Base-by-base conservation (phyloP, 2,113 vertebrate genomes). In the Odontophorus gujanensis region DNA sequence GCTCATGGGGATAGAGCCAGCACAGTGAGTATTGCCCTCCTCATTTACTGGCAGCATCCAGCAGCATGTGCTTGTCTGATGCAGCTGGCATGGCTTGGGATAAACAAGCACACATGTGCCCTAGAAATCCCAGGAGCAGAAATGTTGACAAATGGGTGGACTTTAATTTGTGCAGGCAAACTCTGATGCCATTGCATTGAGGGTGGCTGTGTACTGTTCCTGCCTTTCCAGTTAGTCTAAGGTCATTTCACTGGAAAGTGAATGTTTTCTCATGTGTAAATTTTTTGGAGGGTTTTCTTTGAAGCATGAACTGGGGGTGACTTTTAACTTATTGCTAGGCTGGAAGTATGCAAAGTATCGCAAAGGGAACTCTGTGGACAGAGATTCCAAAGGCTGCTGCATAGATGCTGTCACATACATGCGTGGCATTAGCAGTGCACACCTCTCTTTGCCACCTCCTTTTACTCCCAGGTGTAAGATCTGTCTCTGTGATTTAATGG, bases 111-210 rank as follows among this genome's bases (percentile, higher is more conserved):
- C 0, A 0, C 26, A 0, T 1, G 43, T 34, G 51, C 53, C 69
- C 80, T 78, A 48, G 61, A 87, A 72, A 42, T 5, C 42, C 65
- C 12, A 32, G 38, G 83, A 63, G 58, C 15, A 73, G 74, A 81
- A 93, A 92, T 88, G 79, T 83, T 96, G 92, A 93, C 82, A 96
- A 65, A 81, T 19, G 22, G 48, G 13, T 93, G 86, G 78, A 87
- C 89, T 96, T 96, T 61, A 89, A 89, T 81, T 96, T 58, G 32
- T 36, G 42, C 38, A 78, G 61, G 53, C 58, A 93, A 92, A 87
- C 74, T 93, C 55, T 68, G 62, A n/a, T 75, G 57, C 68, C 6
- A 9, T 22, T 19, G 42, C n/a, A 38, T 16, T 45, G 43, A 86
- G 42, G 21, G 66, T 20, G 48, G 51, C 34, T 83, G 76, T 8